These are phyloP conservation scores for Sorex fumeus DNA, from an alignment of 2,113 vertebrate genomes.

Conservation along the genomic window DNA sequence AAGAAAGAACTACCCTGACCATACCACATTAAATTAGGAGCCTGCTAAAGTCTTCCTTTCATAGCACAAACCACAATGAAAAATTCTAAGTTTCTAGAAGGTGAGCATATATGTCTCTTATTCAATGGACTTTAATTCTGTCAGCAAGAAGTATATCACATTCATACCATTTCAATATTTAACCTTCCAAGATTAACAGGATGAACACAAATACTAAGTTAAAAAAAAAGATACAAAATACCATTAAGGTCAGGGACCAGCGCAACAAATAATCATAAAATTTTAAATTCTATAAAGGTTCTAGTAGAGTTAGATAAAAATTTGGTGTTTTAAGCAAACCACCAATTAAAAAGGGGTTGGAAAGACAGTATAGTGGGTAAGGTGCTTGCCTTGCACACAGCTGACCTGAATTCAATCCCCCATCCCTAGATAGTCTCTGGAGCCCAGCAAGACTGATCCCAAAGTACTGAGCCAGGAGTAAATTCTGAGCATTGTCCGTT, in stretches of 20 bases:
- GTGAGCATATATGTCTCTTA: neutral
- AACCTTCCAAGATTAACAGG: neutral
- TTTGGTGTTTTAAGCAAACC: neutral
- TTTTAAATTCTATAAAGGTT: neutral
- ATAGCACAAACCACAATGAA: neutral
- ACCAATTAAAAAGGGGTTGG: neutral
- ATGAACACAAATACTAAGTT: neutral
- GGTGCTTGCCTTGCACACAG: too few relatives aligned
- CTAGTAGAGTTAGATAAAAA: neutral
- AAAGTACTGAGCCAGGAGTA: too few relatives aligned
- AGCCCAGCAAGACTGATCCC: too few relatives aligned
- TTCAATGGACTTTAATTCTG: neutral
- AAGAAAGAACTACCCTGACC: too few relatives aligned
- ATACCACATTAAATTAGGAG: too few relatives aligned
- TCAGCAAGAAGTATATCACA: neutral
- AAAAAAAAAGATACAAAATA: slow-evolving; percentile 4
- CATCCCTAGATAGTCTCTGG: too few relatives aligned
- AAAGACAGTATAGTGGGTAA: too few relatives aligned
- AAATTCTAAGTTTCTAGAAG: neutral
- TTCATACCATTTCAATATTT: neutral
- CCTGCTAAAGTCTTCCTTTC: too few relatives aligned
- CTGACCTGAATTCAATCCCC: too few relatives aligned
- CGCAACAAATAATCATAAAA: slow-evolving; percentile 1
- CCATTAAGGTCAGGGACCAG: neutral
- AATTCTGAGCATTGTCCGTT: too few relatives aligned